Evolutionary conservation across 2,888 invertebrate species (phyloP).

Genomic region (Pinctada fucata): DNA sequence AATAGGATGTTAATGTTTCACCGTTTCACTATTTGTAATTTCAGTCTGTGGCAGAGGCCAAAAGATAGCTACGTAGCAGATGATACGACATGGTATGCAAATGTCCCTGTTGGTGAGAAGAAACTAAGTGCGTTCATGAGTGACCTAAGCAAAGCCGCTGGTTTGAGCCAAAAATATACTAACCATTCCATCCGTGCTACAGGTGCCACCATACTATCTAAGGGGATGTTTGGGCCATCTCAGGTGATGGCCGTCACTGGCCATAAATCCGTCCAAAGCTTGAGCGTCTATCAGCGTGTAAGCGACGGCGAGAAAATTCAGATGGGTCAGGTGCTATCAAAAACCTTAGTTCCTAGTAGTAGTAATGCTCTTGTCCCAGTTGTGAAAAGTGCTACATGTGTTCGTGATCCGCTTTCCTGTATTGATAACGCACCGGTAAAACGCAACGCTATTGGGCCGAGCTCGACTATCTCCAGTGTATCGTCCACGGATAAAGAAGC

Average conservation of each 20-base stretch:
- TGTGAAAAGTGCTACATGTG: no score
- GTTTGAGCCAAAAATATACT: constrained; percentile 30
- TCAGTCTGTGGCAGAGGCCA: constrained; percentile 31
- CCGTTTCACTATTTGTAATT: not conserved
- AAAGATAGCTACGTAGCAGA: constrained; percentile 20
- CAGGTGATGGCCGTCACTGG: constrained; percentile 39
- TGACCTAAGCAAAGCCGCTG: constrained; percentile 21
- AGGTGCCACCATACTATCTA: constrained; percentile 34
- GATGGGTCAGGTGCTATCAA: no score
- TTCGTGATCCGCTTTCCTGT: no score
- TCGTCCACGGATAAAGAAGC: no score
- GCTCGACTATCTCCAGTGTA: no score
- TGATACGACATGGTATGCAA: constrained; percentile 23
- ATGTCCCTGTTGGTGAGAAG: constrained; percentile 32
- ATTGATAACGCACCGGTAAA: no score
- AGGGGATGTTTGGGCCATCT: constrained; percentile 28
- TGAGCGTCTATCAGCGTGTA: constrained; percentile 34
- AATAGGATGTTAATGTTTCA: not conserved
- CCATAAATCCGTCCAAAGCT: constrained; percentile 30
- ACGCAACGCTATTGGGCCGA: no score
- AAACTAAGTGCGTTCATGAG: constrained; percentile 28
- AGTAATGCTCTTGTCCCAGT: no score
- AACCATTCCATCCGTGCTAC: constrained; percentile 41
- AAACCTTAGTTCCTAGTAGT: no score
- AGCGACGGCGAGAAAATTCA: constrained; percentile 29